A percentile compares a stretch with the other conserved stretches of the same genome.
These are phyloP conservation scores for Toxotes chatareus DNA, from an alignment of 2,113 vertebrate genomes.

Conservation along the genomic window DNA sequence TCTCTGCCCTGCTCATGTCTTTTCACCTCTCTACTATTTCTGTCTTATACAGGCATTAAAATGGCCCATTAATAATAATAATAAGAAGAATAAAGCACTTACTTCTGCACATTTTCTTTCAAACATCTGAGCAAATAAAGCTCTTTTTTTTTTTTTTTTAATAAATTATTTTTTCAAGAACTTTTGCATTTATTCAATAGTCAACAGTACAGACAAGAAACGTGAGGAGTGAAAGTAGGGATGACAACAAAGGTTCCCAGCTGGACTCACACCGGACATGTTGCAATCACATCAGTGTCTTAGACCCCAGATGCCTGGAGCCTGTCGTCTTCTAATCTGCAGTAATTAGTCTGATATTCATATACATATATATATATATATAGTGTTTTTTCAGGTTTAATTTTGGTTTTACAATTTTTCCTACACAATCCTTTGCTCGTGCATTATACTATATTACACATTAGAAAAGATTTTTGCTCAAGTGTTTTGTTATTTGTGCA, in stretches of 20 bases:
- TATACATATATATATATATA: too few relatives aligned
- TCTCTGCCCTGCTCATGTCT: neutral
- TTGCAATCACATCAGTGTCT: neutral
- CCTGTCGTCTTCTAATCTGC: neutral
- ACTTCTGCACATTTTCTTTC: neutral
- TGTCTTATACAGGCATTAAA: neutral
- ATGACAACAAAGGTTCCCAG: neutral
- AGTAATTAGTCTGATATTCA: neutral
- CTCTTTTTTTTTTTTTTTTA: too few relatives aligned
- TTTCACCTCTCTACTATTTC: neutral
- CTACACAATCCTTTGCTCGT: neutral
- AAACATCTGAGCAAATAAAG: too few relatives aligned
- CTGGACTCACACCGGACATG: neutral
- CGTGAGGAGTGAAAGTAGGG: neutral
- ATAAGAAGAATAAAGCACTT: neutral
- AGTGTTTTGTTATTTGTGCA: neutral
- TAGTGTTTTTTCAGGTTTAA: too few relatives aligned
- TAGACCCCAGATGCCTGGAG: neutral
- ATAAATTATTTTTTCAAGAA: too few relatives aligned
- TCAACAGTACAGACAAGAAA: neutral
- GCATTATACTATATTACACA: neutral
- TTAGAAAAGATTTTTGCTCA: neutral
- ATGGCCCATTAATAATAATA: neutral
- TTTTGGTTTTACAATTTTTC: neutral
- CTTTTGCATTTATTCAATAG: too few relatives aligned